A percentile compares a stretch with the other conserved stretches of the same genome.
phyloP scores from a whole-genome alignment of 2,113 vertebrate genomes.

The Prunella himalayana region DNA sequence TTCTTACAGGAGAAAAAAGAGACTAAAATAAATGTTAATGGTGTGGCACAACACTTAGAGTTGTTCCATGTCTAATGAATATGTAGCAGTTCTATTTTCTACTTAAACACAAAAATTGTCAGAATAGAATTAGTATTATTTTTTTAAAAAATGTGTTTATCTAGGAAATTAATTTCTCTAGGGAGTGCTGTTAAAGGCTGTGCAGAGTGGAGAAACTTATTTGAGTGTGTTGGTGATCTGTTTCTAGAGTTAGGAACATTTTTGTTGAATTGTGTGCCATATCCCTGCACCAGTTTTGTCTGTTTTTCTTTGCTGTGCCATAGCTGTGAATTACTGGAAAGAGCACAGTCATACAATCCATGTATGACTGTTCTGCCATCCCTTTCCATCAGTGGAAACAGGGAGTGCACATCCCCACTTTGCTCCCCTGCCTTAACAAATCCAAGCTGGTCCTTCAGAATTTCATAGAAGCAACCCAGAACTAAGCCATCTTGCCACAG shows the following conservation, averaged over 20 bases:
- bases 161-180: conserved; percentile 2
- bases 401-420: accelerated
- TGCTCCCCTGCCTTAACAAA: not conserved
- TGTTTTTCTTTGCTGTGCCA: not conserved
- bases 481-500: not conserved
- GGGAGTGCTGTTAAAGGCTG: not conserved
- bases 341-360: accelerated
- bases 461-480: accelerated
- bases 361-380: not conserved
- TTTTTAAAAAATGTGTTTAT: not conserved
- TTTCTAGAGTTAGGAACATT: not conserved
- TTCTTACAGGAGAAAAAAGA: not conserved
- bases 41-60: not conserved
- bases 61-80: conserved; percentile 6
- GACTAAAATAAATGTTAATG: too few species aligned
- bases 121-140: not conserved
- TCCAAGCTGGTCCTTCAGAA: not conserved
- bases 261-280: not conserved
- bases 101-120: not conserved
- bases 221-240: not conserved
- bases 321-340: not conserved
- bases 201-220: not conserved
- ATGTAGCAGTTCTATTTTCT: conserved; percentile 18
- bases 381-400: not conserved
- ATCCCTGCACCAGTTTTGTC: not conserved